Conservation (phyloP, 2,113 vertebrate species). For the Anolis carolinensis region DNA sequence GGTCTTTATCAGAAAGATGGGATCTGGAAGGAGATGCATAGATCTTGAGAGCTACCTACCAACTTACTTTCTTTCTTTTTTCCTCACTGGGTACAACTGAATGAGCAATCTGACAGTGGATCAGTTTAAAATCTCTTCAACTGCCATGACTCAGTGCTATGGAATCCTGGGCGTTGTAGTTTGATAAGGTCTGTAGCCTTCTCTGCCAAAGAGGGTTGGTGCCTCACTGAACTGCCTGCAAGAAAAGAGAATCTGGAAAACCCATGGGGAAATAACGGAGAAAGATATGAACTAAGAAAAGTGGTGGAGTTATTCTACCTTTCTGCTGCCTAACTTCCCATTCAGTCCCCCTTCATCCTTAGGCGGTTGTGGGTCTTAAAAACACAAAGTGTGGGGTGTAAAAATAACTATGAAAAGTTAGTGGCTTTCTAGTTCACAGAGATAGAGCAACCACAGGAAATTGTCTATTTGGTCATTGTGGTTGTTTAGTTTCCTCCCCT, state of each 20-base stretch:
- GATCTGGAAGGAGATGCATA: slow-evolving; percentile 8
- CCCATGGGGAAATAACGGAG: no score
- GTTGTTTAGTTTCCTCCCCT: slow-evolving; percentile 72
- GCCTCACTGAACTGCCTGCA: neutral
- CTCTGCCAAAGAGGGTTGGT: no score
- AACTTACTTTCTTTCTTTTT: neutral
- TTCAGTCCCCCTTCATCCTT: neutral
- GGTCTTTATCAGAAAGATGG: neutral
- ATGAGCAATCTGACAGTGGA: no score
- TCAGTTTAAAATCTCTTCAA: no score
- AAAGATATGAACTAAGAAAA: neutral
- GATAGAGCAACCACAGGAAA: slow-evolving; percentile 78
- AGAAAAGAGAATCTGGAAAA: neutral
- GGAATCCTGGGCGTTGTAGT: no score
- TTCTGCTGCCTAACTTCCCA: neutral
- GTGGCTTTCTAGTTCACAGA: slow-evolving; percentile 57
- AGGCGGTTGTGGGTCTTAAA: neutral
- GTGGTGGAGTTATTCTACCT: neutral
- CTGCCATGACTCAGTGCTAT: no score
- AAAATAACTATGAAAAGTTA: slow-evolving; percentile 25
- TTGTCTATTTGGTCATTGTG: slow-evolving; percentile 68
- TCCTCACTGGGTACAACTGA: no score
- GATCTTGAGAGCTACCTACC: neutral
- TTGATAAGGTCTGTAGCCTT: no score
- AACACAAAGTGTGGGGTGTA: neutral